phyloP scores from a whole-genome alignment of 2,797 vertebrate species.

The Ctenopoma multispine region DNA sequence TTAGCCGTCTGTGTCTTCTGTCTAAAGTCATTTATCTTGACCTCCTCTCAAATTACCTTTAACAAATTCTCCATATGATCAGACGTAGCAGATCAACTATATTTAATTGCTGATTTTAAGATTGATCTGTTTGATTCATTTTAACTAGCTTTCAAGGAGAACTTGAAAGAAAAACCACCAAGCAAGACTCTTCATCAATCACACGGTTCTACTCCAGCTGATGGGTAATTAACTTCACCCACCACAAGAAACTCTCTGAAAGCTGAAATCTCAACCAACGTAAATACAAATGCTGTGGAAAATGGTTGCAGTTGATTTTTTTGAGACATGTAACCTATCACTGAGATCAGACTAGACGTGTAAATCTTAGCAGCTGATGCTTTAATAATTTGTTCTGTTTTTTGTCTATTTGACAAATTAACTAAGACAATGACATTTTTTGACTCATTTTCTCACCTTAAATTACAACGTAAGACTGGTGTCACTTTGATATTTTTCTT shows the following conservation, averaged over 20 bases:
- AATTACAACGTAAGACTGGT: conserved; percentile 25
- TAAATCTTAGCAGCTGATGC: conserved; percentile 10
- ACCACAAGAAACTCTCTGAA: background rate
- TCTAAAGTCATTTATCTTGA: background rate
- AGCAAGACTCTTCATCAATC: background rate
- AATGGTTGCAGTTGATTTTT: background rate
- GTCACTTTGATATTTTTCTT: conserved; percentile 20
- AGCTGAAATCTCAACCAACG: background rate
- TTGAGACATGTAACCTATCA: background rate
- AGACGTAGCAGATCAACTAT: background rate
- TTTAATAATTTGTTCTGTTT: conserved; percentile 29
- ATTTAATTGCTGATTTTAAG: background rate
- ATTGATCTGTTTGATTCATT: background rate
- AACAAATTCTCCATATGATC: background rate
- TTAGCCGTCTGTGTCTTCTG: background rate
- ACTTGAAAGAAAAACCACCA: background rate
- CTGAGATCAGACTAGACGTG: background rate
- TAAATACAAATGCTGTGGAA: background rate
- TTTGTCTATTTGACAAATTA: conserved; percentile 9
- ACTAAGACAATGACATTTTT: conserved; percentile 18
- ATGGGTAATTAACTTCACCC: too few relatives aligned
- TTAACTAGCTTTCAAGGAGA: background rate
- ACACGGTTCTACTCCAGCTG: background rate
- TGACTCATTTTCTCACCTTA: conserved; percentile 19
- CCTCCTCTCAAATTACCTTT: background rate